These are phyloP conservation scores for Upupa epops DNA, from an alignment of 2,113 vertebrate species.

Conservation along the genomic window DNA sequence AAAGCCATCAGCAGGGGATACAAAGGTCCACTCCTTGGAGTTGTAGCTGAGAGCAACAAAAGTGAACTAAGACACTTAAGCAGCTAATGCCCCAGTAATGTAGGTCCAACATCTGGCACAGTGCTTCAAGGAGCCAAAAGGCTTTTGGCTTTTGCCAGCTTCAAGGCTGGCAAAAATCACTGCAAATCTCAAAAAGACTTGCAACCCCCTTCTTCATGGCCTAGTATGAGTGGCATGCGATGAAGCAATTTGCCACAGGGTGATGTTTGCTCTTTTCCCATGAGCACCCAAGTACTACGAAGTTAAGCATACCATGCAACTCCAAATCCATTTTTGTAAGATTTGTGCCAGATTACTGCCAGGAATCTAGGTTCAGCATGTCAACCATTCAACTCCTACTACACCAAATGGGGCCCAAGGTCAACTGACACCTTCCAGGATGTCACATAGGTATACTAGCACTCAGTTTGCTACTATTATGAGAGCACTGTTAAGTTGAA, in stretches of 20 bases:
- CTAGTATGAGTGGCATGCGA: not conserved
- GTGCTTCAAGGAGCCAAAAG: not conserved
- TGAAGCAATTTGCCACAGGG: fast-evolving
- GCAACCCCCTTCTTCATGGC: not conserved
- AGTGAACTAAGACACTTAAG: not conserved
- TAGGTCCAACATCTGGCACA: not conserved
- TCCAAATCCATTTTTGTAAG: not conserved
- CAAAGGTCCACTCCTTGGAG: not conserved
- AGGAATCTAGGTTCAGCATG: not conserved
- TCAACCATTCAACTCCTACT: not conserved
- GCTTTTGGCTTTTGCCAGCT: too few relatives aligned
- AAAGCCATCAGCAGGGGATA: not conserved
- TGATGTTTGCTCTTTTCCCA: not conserved
- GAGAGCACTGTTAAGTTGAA: not conserved
- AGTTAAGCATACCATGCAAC: not conserved
- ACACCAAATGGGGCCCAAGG: not conserved
- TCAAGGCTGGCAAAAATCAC: not conserved
- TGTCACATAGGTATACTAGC: too few relatives aligned
- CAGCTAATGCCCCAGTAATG: not conserved
- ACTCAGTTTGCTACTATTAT: not conserved
- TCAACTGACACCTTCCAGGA: not conserved
- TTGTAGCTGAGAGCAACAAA: not conserved
- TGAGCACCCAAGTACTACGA: not conserved
- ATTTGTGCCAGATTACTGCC: not conserved
- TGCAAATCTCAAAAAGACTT: not conserved